phyloP scores from a whole-genome alignment of 2,113 vertebrate genomes.

The Anoura caudifer region DNA sequence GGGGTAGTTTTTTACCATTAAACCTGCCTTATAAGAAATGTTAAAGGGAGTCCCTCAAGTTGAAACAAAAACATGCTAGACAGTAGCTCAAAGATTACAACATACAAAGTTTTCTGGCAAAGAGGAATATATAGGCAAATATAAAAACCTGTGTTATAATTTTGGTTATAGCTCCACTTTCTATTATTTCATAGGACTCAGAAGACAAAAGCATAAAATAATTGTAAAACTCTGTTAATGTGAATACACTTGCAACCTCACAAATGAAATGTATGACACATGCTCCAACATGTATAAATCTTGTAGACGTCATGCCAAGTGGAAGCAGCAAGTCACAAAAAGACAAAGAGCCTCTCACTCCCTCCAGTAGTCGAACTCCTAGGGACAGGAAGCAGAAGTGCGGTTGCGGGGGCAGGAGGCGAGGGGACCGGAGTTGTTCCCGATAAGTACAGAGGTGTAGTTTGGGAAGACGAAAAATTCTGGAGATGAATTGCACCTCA shows the following conservation, averaged over 20 bases:
- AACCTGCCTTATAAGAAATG: background rate
- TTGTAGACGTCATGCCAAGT: background rate
- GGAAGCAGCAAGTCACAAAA: background rate
- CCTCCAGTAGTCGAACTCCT: background rate
- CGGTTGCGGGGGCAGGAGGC: too few relatives aligned
- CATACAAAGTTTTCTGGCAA: background rate
- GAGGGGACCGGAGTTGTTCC: background rate
- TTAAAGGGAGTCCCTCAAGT: background rate
- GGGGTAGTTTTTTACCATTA: background rate
- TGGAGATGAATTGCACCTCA: background rate
- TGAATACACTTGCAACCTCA: background rate
- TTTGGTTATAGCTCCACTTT: background rate
- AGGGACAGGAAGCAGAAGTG: background rate
- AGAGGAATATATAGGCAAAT: background rate
- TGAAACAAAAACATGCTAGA: background rate
- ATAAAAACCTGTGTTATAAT: background rate
- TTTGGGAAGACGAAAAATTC: background rate
- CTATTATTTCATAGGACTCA: background rate
- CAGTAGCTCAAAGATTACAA: background rate
- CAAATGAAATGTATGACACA: background rate
- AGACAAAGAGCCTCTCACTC: background rate
- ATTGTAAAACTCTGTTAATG: background rate
- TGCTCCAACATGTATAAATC: background rate
- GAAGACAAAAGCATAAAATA: background rate
- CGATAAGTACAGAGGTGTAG: background rate